phyloP scores from a whole-genome alignment of 2,888 invertebrate species.

The Drosophila neotestacea region DNA sequence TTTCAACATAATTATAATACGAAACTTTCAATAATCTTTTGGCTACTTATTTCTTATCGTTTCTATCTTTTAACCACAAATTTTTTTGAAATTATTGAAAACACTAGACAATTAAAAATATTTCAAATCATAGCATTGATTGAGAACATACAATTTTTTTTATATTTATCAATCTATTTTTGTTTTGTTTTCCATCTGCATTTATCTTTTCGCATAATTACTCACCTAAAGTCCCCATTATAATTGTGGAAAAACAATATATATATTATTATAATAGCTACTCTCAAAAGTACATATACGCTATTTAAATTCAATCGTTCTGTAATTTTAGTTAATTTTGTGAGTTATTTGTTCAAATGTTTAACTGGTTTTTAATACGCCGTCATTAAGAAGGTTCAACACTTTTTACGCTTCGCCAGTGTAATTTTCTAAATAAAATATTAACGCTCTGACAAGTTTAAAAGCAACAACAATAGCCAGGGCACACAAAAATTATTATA shows the following conservation, averaged over 20 bases:
- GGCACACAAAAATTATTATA: constrained; percentile 25
- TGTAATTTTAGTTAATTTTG: constrained; percentile 12
- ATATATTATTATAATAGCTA: constrained; percentile 4
- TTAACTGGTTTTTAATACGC: constrained; percentile 39
- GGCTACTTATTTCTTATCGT: no score
- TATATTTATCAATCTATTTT: background rate
- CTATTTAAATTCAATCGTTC: constrained; percentile 6
- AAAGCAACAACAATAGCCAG: constrained; percentile 9
- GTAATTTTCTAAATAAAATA: constrained; percentile 43
- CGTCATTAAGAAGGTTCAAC: constrained; percentile 48
- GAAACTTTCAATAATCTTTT: no score
- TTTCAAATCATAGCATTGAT: no score
- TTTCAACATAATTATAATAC: no score
- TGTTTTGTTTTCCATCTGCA: background rate
- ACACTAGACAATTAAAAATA: no score
- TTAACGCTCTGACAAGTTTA: constrained; percentile 60
- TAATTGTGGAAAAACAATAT: constrained; percentile 22
- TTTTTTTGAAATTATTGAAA: no score
- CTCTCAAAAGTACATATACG: background rate
- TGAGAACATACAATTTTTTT: background rate
- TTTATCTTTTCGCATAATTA: background rate
- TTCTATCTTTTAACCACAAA: no score
- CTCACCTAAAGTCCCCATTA: background rate
- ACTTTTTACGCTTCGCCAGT: constrained; percentile 59
- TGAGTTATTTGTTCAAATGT: constrained; percentile 43